These are phyloP conservation scores for Cynoglossus semilaevis DNA, from an alignment of 2,113 vertebrate species.

Conservation along the genomic window DNA sequence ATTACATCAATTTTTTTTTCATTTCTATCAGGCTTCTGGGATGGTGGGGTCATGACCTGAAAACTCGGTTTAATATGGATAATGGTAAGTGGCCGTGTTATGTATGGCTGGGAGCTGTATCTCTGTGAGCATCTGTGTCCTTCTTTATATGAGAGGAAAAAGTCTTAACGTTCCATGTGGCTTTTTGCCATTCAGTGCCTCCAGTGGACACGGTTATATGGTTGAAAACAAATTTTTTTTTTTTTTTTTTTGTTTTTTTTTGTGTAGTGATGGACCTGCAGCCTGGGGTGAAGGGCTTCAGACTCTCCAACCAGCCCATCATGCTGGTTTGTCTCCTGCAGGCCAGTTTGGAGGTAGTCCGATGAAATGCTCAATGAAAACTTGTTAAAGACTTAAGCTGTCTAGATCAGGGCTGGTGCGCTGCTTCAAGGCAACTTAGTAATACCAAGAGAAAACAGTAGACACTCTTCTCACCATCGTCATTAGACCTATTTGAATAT, in stretches of 20 bases:
- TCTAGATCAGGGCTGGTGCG: too few species aligned
- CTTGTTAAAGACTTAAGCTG: too few species aligned
- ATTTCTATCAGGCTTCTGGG: slow-evolving; percentile 79
- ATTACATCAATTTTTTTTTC: neutral
- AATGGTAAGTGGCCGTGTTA: slow-evolving; percentile 78
- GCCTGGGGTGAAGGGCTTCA: slow-evolving; percentile 86
- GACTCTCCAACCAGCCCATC: slow-evolving; percentile 93
- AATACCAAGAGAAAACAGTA: too few species aligned
- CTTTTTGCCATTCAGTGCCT: neutral
- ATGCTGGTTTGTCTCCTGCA: slow-evolving; percentile 89
- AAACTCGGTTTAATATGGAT: slow-evolving; percentile 88
- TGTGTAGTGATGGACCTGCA: slow-evolving; percentile 83
- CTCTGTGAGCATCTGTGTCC: too few species aligned
- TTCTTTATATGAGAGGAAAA: too few species aligned
- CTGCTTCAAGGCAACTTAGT: too few species aligned
- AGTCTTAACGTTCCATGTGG: neutral
- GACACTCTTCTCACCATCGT: too few species aligned
- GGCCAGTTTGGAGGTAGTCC: slow-evolving; percentile 92
- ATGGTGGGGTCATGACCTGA: slow-evolving; percentile 92
- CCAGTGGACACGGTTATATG: neutral
- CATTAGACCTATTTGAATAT: too few species aligned
- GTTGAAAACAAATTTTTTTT: neutral
- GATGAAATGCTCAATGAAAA: neutral
- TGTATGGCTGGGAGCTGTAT: too few species aligned
- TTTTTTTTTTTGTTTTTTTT: neutral